Conservation (phyloP, 92 coral and sea anemone genomes). For the Isaurus tuberculatus region DNA sequence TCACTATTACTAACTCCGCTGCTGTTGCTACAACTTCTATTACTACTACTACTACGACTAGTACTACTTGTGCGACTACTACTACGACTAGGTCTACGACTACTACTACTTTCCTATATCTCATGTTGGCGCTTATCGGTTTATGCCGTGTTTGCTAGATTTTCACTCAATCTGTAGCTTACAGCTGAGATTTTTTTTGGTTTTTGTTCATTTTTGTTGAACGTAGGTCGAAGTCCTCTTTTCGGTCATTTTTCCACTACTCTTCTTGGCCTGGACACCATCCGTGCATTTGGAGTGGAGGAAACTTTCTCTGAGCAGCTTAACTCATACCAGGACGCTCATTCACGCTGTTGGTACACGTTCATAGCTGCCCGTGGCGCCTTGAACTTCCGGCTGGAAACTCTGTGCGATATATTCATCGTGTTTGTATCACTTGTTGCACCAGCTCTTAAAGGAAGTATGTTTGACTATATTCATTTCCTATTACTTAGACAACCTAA, state of each 20-base stretch:
- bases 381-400: conserved; percentile 81
- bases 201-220: background rate
- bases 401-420: conserved; percentile 76
- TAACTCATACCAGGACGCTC: conserved; percentile 83
- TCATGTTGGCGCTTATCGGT: no score
- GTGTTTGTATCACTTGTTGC: conserved; percentile 83
- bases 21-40: background rate
- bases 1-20: background rate
- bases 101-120: background rate
- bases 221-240: conserved; percentile 88
- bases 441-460: conserved; percentile 79
- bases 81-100: background rate
- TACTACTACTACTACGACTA: background rate
- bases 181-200: background rate
- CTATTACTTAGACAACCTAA: no score
- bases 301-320: conserved; percentile 81
- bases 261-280: conserved; percentile 90
- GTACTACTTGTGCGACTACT: background rate
- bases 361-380: conserved; percentile 83
- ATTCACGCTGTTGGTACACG: conserved; percentile 88
- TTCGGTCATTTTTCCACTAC: conserved; percentile 96
- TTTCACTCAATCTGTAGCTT: no score
- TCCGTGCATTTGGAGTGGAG: conserved; percentile 87
- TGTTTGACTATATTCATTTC: conserved; percentile 8
- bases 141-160: no score